These are phyloP conservation scores for Lasiommata megera DNA, from an alignment of 2,888 invertebrate genomes.

Conservation along the genomic window DNA sequence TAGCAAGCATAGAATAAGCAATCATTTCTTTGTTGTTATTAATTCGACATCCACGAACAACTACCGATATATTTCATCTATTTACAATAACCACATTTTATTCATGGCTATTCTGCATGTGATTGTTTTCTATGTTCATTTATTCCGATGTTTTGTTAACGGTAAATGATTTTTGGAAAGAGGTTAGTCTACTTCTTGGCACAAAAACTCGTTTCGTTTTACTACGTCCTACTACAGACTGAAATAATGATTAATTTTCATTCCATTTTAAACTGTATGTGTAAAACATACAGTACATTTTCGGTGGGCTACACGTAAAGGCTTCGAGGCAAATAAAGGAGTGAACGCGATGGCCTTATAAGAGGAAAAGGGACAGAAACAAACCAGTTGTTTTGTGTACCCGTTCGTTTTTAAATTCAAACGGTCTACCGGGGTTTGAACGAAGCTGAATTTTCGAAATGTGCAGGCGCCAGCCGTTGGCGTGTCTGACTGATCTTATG, in stretches of 20 bases:
- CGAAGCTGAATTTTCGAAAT: conserved; percentile 35
- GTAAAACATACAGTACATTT: background rate
- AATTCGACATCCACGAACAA: background rate
- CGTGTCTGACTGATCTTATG: too few relatives aligned
- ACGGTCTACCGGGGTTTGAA: conserved; percentile 19
- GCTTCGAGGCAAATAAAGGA: conserved; percentile 14
- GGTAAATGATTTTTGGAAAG: conserved; percentile 60
- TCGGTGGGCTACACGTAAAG: conserved; percentile 1
- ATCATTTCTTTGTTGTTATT: background rate
- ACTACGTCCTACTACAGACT: conserved; percentile 69
- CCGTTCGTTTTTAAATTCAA: conserved; percentile 28
- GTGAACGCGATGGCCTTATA: conserved; percentile 8
- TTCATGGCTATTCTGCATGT: background rate
- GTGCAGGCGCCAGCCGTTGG: too few relatives aligned
- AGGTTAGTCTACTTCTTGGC: conserved; percentile 61
- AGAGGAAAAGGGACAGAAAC: conserved; percentile 14
- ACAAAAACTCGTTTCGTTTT: conserved; percentile 66
- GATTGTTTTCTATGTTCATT: conserved; percentile 36
- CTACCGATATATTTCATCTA: background rate
- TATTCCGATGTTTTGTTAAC: conserved; percentile 59
- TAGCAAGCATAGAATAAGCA: background rate
- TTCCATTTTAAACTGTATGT: conserved; percentile 10
- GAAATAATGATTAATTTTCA: conserved; percentile 12
- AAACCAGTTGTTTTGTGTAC: conserved; percentile 27
- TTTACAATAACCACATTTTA: background rate